Percentiles rank a stretch among this genome's conserved stretches.
Conservation (phyloP, 2,888 invertebrate species). For the Diadegma fenestrale region DNA sequence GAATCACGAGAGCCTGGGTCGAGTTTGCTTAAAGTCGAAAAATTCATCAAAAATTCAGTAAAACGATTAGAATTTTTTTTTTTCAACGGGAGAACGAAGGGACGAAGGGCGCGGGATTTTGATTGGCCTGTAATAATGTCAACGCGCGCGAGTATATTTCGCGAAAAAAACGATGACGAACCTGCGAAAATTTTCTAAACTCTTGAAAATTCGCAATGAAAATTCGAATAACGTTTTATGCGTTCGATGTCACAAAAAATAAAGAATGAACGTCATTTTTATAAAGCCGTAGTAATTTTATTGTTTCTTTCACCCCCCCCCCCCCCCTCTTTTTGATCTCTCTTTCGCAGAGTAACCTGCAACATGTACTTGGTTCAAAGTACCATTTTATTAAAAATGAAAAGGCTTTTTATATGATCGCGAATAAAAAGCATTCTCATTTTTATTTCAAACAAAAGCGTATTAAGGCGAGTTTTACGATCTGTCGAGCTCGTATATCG, state of each 20-base stretch:
- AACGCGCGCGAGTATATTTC: too few relatives aligned
- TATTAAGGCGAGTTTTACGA: conserved; percentile 54
- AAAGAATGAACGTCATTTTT: neutral
- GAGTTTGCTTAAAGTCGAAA: too few relatives aligned
- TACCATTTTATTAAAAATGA: conserved; percentile 21
- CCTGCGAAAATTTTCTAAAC: neutral
- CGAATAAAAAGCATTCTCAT: conserved; percentile 27
- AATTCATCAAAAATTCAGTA: too few relatives aligned
- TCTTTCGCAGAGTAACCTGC: neutral
- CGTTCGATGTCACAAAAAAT: neutral
- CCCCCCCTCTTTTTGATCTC: neutral
- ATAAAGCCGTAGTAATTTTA: neutral
- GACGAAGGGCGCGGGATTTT: too few relatives aligned
- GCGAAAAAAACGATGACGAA: neutral
- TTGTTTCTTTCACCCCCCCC: neutral
- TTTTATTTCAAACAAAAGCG: conserved; percentile 45
- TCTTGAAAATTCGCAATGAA: neutral
- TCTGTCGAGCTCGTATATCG: conserved; percentile 47
- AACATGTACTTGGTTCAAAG: neutral
- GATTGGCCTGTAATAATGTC: too few relatives aligned
- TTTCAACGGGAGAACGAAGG: too few relatives aligned
- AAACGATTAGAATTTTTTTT: too few relatives aligned
- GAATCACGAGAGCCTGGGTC: too few relatives aligned
- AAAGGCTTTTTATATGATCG: conserved; percentile 6
- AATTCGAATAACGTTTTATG: neutral